Evolutionary conservation across 2,113 vertebrate species (phyloP).

Genomic region (Ochotona curzoniae): DNA sequence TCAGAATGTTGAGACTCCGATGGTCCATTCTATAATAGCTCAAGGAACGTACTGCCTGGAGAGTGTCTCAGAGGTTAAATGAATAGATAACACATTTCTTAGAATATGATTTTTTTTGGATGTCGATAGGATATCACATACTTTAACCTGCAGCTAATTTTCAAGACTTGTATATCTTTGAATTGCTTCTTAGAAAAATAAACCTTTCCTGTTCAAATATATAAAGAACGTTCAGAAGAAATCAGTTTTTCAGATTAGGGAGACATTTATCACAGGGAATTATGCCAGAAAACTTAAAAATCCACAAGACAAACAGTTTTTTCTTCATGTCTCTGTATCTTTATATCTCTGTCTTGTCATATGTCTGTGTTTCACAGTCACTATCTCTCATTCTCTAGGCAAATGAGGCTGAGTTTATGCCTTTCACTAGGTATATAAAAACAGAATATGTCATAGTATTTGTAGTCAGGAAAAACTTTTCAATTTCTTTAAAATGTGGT

Average conservation of each 20-base stretch:
- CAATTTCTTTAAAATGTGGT: background rate
- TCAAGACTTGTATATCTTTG: background rate
- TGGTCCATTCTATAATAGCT: background rate
- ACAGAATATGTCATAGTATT: background rate
- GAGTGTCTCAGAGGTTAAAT: constrained; percentile 10
- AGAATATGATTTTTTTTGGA: constrained; percentile 17
- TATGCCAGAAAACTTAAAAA: background rate
- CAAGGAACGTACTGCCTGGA: background rate
- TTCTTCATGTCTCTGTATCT: background rate
- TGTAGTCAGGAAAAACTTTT: background rate
- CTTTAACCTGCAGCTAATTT: background rate
- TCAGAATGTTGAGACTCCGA: too few species aligned
- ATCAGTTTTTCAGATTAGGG: background rate
- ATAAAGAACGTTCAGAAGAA: background rate
- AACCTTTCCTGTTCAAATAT: background rate
- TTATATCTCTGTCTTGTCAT: background rate
- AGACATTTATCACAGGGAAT: background rate
- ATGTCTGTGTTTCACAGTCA: background rate
- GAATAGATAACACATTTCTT: background rate
- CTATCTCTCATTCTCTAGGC: background rate
- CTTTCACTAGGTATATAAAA: background rate
- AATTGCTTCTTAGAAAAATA: background rate
- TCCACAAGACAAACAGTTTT: background rate
- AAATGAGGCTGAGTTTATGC: too few species aligned
- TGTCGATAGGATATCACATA: background rate